Conservation (phyloP, 2,888 invertebrate genomes). For the Panzeria rudis region DNA sequence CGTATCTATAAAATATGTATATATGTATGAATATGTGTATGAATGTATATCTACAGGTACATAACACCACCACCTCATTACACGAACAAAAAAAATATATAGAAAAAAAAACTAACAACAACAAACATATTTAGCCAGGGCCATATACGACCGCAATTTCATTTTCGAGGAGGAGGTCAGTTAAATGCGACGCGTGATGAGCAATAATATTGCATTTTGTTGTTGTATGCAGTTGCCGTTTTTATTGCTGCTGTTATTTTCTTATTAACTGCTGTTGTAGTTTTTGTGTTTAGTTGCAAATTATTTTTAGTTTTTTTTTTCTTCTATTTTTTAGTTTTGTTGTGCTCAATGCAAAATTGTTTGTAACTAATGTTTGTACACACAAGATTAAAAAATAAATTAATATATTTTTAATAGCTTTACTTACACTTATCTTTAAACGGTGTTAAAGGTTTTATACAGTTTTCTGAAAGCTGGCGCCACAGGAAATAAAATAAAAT, state of each 20-base stretch:
- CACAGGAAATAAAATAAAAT: too few species aligned
- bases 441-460: too few species aligned
- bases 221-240: conserved; percentile 29
- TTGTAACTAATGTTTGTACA: conserved; percentile 20
- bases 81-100: conserved; percentile 32
- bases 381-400: conserved; percentile 4
- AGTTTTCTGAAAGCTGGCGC: too few species aligned
- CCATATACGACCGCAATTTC: conserved; percentile 72
- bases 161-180: conserved; percentile 72
- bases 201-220: conserved; percentile 69
- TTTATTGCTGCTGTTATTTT: conserved; percentile 29
- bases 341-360: conserved; percentile 46
- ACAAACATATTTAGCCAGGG: conserved; percentile 64
- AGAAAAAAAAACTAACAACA: conserved; percentile 33
- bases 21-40: not conserved
- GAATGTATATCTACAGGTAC: conserved; percentile 27
- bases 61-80: conserved; percentile 61
- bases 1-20: not conserved
- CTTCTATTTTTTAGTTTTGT: conserved; percentile 5
- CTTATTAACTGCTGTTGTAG: conserved; percentile 22
- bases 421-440: not conserved
- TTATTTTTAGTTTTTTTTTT: conserved; percentile 24
- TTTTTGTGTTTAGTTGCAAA: conserved; percentile 46
- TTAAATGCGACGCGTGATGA: conserved; percentile 71
- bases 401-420: not conserved